Conservation (phyloP, 2,888 invertebrate genomes). For the Tiliacea aurago region DNA sequence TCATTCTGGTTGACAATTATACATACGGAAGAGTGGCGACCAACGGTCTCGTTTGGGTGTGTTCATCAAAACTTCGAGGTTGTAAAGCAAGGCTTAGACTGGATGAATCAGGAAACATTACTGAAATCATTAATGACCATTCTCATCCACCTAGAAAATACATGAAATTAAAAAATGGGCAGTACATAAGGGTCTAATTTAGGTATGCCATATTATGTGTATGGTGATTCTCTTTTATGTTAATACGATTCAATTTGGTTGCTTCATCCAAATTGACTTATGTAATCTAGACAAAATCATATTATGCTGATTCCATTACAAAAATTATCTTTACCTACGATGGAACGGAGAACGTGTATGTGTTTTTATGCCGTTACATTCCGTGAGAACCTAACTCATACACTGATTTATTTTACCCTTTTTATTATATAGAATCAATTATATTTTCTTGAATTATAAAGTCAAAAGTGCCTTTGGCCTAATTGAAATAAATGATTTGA, state of each 20-base stretch:
- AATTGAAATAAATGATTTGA: no score
- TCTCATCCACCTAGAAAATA: slow-evolving; percentile 55
- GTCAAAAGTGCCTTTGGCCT: no score
- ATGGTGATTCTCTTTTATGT: neutral
- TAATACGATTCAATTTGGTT: neutral
- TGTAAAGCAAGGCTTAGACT: slow-evolving; percentile 66
- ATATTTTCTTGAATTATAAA: no score
- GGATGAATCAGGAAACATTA: slow-evolving; percentile 38
- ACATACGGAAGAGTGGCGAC: slow-evolving; percentile 64
- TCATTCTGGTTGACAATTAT: slow-evolving; percentile 70
- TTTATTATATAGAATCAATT: no score
- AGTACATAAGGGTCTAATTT: slow-evolving; percentile 27
- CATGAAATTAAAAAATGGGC: slow-evolving; percentile 27
- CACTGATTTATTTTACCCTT: no score
- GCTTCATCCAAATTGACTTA: neutral
- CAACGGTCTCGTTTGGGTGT: slow-evolving; percentile 63
- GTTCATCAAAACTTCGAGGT: slow-evolving; percentile 53
- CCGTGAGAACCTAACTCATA: neutral
- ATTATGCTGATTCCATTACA: neutral
- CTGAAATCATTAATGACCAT: slow-evolving; percentile 40
- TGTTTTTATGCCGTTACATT: neutral
- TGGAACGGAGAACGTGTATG: neutral
- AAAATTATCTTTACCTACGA: neutral
- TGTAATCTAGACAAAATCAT: no score
- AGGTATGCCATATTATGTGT: neutral